These are phyloP conservation scores for Hemibagrus guttatus DNA, from an alignment of 2,797 vertebrate genomes.

Conservation along the genomic window DNA sequence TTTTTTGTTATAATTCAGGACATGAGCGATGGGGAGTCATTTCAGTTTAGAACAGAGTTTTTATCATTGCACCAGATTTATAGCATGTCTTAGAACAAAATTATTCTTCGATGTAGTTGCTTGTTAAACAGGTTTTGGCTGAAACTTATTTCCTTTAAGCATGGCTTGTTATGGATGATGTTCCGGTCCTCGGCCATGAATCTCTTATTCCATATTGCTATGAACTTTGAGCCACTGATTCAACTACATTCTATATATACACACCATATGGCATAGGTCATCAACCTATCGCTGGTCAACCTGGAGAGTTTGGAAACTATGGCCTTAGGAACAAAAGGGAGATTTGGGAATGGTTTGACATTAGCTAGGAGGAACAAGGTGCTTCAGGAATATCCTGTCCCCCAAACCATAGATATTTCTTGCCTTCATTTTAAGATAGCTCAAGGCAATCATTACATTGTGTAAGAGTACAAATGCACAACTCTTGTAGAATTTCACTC, in stretches of 20 bases:
- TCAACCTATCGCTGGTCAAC: background rate
- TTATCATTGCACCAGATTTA: conserved; percentile 1
- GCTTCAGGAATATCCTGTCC: too few species aligned
- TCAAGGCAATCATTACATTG: background rate
- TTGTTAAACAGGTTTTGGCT: background rate
- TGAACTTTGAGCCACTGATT: background rate
- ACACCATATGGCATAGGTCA: background rate
- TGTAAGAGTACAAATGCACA: background rate
- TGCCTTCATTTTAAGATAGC: background rate
- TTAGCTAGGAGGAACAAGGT: background rate
- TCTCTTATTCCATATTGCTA: background rate
- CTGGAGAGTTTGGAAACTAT: background rate
- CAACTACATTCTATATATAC: background rate
- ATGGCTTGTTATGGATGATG: background rate
- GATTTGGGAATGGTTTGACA: background rate
- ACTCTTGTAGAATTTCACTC: background rate
- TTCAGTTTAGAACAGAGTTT: background rate
- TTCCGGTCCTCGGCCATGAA: background rate
- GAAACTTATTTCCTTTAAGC: background rate
- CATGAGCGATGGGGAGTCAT: background rate
- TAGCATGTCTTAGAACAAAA: background rate
- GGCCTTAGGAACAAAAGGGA: background rate
- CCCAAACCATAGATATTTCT: background rate
- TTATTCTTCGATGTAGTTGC: background rate
- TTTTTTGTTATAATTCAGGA: background rate